Conservation (phyloP, 1,140 invertebrate genomes). For the Temnothorax longispinosus region DNA sequence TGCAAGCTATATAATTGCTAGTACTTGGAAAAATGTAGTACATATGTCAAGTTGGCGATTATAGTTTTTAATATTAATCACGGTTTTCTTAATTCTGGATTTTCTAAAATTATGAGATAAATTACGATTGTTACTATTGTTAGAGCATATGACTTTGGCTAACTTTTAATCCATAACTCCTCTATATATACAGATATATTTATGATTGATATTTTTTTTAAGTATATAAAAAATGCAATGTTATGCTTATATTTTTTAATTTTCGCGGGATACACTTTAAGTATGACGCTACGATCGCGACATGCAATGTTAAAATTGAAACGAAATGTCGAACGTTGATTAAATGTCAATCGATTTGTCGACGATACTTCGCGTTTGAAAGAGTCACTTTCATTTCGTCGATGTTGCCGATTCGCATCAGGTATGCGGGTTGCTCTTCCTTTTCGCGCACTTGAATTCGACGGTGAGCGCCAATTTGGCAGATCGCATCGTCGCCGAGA, state of each 20-base stretch:
- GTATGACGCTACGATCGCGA: too few species aligned
- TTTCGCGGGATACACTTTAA: background rate
- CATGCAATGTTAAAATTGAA: background rate
- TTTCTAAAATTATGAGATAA: background rate
- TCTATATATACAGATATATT: background rate
- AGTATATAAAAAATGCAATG: too few species aligned
- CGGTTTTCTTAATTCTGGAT: background rate
- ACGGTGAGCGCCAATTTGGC: slow-evolving; percentile 36
- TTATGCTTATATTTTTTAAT: background rate
- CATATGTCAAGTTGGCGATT: too few species aligned
- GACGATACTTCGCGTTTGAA: background rate
- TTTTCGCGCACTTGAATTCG: slow-evolving; percentile 23
- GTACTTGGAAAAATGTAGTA: too few species aligned
- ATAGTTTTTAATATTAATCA: background rate
- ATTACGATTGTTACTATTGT: background rate
- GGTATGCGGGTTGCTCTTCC: background rate
- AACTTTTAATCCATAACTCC: background rate
- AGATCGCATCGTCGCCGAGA: background rate
- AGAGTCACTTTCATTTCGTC: background rate
- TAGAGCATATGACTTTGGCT: background rate
- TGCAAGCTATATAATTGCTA: too few species aligned
- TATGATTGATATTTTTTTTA: too few species aligned
- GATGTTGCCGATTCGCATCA: background rate
- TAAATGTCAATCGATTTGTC: background rate
- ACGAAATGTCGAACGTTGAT: background rate